Conservation (phyloP, 2,113 vertebrate species). For the Sphaerodactylus townsendi region DNA sequence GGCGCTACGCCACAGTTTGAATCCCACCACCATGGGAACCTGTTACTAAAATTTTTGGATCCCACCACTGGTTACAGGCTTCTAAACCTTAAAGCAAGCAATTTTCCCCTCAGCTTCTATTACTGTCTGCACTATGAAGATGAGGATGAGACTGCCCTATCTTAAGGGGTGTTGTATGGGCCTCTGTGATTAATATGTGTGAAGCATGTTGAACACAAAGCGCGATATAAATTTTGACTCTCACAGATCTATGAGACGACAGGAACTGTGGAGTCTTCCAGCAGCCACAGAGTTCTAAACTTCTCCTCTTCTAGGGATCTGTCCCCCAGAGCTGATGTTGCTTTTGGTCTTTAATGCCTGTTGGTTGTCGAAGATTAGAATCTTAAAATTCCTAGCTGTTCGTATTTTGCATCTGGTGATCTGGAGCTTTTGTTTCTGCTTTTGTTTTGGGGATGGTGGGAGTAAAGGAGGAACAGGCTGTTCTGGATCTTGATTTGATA, state of each 20-base stretch:
- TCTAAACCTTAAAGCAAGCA: no score
- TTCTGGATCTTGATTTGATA: slow-evolving; percentile 46
- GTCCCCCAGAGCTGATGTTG: slow-evolving; percentile 1
- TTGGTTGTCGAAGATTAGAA: slow-evolving; percentile 39
- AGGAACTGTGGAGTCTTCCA: not conserved
- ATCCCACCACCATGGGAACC: no score
- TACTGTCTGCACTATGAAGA: no score
- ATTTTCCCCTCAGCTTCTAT: no score
- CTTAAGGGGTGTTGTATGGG: no score
- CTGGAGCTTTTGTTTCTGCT: slow-evolving; percentile 37
- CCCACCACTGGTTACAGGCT: no score
- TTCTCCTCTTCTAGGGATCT: not conserved
- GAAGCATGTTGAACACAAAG: no score
- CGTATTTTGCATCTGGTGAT: slow-evolving; percentile 46
- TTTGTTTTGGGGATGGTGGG: not conserved
- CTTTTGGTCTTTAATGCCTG: not conserved
- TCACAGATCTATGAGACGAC: not conserved
- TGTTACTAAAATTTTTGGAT: no score
- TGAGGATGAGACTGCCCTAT: no score
- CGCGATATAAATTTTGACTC: no score
- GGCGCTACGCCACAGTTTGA: no score
- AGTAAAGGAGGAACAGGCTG: not conserved
- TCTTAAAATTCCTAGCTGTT: slow-evolving; percentile 1
- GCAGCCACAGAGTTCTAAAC: not conserved
- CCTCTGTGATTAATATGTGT: no score